A percentile compares a stretch with the other conserved stretches of the same genome.
phyloP scores from a whole-genome alignment of 2,888 invertebrate genomes.

The Tipula confusa region DNA sequence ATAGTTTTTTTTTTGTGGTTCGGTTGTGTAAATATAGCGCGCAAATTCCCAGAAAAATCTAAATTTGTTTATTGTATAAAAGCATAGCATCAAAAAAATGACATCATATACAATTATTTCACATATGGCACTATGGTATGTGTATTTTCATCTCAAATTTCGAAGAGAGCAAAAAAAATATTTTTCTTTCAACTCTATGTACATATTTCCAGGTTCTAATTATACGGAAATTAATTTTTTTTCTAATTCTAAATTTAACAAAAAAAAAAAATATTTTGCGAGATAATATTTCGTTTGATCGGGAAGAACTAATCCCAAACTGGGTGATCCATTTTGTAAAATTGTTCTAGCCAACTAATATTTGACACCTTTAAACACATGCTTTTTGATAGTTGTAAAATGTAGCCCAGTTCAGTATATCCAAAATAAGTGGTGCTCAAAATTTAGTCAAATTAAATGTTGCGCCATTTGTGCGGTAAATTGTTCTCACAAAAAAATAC shows the following conservation, averaged over 20 bases:
- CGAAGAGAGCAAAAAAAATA: neutral
- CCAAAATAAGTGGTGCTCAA: too few species aligned
- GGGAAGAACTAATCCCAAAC: too few species aligned
- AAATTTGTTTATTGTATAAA: neutral
- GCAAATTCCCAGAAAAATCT: neutral
- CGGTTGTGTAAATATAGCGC: neutral
- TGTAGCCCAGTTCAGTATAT: too few species aligned
- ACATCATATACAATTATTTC: neutral
- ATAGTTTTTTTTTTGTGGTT: neutral
- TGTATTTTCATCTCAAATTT: neutral
- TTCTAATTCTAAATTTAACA: neutral
- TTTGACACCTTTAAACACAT: too few species aligned
- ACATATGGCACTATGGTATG: neutral
- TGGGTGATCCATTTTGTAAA: too few species aligned
- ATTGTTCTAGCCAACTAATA: too few species aligned
- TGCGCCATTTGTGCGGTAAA: too few species aligned
- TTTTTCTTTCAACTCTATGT: neutral
- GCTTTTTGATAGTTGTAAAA: too few species aligned
- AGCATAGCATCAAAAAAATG: neutral
- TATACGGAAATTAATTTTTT: conserved; percentile 1
- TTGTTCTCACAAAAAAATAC: too few species aligned
- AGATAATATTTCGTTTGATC: neutral
- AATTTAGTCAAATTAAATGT: too few species aligned
- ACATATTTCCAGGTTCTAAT: conserved; percentile 14
- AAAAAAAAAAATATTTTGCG: neutral